Percentiles rank a stretch among this genome's conserved stretches.
phyloP scores from a whole-genome alignment of 2,797 vertebrate genomes.

The Sphenopsis melanotis region DNA sequence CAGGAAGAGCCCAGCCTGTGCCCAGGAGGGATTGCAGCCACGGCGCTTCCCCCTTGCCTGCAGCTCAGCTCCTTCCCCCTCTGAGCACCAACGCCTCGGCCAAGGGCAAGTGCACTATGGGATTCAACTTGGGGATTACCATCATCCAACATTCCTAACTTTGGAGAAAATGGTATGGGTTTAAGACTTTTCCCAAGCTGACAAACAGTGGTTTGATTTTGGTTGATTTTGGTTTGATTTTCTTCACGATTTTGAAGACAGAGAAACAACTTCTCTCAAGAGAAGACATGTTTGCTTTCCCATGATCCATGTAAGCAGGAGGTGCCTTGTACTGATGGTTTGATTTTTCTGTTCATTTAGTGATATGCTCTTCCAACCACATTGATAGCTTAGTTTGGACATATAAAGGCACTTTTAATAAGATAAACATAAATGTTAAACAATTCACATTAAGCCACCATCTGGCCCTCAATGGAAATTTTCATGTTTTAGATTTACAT shows the following conservation, averaged over 20 bases:
- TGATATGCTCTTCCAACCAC: conserved; percentile 45
- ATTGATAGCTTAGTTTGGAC: conserved; percentile 54
- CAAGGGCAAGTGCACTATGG: not conserved
- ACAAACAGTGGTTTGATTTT: not conserved
- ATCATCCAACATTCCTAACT: not conserved
- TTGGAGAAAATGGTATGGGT: not conserved
- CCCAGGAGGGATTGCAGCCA: not conserved
- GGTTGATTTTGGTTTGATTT: not conserved
- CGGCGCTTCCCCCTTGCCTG: accelerated
- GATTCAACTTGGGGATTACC: accelerated
- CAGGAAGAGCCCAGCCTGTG: not conserved
- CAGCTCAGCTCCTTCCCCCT: not conserved
- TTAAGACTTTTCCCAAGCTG: not conserved
- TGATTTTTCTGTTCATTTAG: conserved; percentile 46
- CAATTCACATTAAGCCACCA: conserved; percentile 69
- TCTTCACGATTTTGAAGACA: not conserved
- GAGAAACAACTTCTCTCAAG: not conserved
- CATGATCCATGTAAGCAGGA: not conserved
- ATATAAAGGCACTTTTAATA: conserved; percentile 72
- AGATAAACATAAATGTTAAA: conserved; percentile 74
- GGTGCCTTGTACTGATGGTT: not conserved
- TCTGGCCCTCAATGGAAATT: conserved; percentile 68
- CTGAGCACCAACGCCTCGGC: accelerated
- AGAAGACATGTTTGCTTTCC: not conserved
- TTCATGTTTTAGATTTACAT: conserved; percentile 72